phyloP scores from a whole-genome alignment of 2,113 vertebrate species.

The Actenoides hombroni region DNA sequence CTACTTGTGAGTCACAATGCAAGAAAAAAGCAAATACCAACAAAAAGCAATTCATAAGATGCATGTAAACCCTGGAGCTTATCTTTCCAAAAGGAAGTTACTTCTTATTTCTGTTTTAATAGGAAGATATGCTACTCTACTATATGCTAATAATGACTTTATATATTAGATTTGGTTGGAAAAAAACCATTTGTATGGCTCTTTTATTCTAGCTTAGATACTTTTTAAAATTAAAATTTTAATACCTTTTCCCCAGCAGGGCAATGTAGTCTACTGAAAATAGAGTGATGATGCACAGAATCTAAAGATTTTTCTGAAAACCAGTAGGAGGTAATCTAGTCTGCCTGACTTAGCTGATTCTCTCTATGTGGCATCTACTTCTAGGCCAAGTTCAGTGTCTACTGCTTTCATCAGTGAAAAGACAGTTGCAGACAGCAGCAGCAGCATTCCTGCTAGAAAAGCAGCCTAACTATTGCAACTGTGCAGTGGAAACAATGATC shows the following conservation, averaged over 20 bases:
- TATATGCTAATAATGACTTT: neutral
- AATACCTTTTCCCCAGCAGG: neutral
- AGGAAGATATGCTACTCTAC: neutral
- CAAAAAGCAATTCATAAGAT: neutral
- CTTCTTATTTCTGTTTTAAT: constrained; percentile 13
- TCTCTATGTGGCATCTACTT: neutral
- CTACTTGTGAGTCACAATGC: neutral
- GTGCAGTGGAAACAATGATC: neutral
- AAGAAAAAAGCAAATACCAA: neutral
- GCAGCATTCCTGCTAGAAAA: neutral
- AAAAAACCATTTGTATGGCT: neutral
- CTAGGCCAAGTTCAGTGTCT: neutral
- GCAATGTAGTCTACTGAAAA: neutral
- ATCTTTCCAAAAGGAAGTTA: neutral
- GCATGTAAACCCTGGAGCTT: neutral
- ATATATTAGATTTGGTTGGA: neutral
- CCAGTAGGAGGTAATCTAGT: neutral
- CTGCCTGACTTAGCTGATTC: neutral
- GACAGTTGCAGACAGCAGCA: neutral
- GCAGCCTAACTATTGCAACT: neutral
- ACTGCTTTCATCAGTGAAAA: neutral
- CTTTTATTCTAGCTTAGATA: neutral
- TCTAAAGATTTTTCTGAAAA: neutral
- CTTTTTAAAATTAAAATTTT: neutral
- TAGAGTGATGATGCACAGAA: neutral